Evolutionary conservation across 2,113 vertebrate species (phyloP), one percentile per base, ranked within the genome.

Genomic region (Ptilonorhynchus violaceus): DNA sequence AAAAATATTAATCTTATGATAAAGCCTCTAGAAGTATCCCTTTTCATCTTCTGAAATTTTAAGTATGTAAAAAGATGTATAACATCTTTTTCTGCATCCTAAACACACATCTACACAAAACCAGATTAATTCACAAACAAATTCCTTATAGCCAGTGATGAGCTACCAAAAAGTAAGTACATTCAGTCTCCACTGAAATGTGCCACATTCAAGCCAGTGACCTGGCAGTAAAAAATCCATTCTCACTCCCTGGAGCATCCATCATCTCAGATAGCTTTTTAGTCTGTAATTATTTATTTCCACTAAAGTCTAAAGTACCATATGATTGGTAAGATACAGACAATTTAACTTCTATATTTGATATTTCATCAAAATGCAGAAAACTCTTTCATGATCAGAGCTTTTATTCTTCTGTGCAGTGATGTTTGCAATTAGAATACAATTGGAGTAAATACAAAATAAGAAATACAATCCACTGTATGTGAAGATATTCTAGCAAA

Each of bases 301-400:
- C 44, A 49, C 86, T 91, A 74, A 82, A 84, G 19, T 88, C 35
- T 31, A 49, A 92, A 88, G 37, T 68, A 55, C 13, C 4, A 3
- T 67, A 18, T 56, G 68, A 69, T 81, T 63, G 56, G 70, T 59
- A 91, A 89, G 70, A 90, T 76, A 83, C 67, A 96, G 75, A 55
- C 79, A 82, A 96, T 91, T 96, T 93, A 96, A 93, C 74, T 88
- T 92, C 55, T 64, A 20, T 75, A 89, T 89, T 89, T 93, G 81
- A 78, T 97, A 79, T 92, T 95, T 94, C 92, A 94, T 83, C 37
- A 85, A 95, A 95, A 93, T 96, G 67, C 50, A 84, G 44, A 78
- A 89, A 95, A 30, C 16, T 66, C 44, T 89, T 78, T 72, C 63
- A 81, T 79, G 64, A 79, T 53, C 47, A 49, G 50, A 84, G 58